Conservation (phyloP, 1,140 invertebrate species). For the Drosophila ogumai region DNA sequence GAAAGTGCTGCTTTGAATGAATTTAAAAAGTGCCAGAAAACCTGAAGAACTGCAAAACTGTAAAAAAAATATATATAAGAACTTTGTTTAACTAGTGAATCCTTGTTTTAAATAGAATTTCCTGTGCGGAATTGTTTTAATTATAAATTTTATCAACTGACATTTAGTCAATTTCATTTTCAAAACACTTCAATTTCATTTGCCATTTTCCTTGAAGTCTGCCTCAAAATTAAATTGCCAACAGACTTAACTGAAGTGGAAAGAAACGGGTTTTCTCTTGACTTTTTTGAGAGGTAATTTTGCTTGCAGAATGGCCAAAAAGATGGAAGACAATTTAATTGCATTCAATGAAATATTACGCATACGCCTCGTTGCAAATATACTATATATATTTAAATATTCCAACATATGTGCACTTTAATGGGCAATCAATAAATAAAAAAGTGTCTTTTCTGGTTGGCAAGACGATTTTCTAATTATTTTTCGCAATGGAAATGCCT, state of each 20-base stretch:
- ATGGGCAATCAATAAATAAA: conserved; percentile 67
- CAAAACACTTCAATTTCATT: neutral
- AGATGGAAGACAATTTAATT: conserved; percentile 9
- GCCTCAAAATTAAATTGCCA: conserved; percentile 1
- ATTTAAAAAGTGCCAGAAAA: neutral
- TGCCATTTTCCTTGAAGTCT: neutral
- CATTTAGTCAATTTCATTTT: neutral
- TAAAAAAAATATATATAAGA: neutral
- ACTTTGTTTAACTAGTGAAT: neutral
- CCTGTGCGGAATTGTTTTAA: neutral
- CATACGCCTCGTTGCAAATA: conserved; percentile 22
- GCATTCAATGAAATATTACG: conserved; percentile 24
- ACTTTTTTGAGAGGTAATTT: neutral
- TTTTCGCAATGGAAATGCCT: conserved; percentile 35
- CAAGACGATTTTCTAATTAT: conserved; percentile 66
- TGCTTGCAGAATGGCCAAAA: neutral
- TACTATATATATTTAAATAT: neutral
- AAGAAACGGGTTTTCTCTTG: neutral
- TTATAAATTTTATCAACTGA: conserved; percentile 1
- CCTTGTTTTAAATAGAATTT: neutral
- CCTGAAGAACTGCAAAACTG: no score
- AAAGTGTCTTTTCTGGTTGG: conserved; percentile 9
- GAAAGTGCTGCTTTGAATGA: no score
- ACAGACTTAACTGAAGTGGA: neutral
- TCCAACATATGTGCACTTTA: conserved; percentile 16